These are phyloP conservation scores for Cactoblastis cactorum DNA, from an alignment of 2,888 invertebrate species.

Conservation along the genomic window DNA sequence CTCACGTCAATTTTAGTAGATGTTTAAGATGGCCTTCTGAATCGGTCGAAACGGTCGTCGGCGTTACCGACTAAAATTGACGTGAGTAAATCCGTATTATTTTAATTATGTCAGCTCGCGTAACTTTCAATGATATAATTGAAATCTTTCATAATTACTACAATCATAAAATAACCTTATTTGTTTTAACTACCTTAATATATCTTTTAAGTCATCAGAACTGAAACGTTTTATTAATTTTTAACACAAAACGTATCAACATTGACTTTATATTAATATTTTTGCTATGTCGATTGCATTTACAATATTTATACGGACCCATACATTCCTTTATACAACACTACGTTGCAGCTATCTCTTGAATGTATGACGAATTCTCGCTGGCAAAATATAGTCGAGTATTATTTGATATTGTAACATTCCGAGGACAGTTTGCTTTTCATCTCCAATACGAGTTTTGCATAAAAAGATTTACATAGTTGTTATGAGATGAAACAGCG, in stretches of 20 bases:
- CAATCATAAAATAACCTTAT: too few species aligned
- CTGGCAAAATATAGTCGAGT: neutral
- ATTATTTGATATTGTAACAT: conserved; percentile 7
- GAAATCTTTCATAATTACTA: too few species aligned
- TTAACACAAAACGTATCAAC: neutral
- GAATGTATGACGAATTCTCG: conserved; percentile 5
- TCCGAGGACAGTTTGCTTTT: neutral
- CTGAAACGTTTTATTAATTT: neutral
- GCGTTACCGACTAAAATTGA: too few species aligned
- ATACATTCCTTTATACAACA: neutral
- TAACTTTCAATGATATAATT: too few species aligned
- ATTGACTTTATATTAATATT: neutral
- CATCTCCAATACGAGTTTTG: neutral
- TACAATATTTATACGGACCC: conserved; percentile 6
- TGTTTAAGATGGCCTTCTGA: too few species aligned
- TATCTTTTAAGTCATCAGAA: too few species aligned
- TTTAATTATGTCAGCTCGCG: too few species aligned
- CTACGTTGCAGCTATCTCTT: conserved; percentile 2
- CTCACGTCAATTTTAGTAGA: too few species aligned
- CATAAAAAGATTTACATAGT: neutral
- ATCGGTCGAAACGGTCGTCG: too few species aligned
- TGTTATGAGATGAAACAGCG: neutral
- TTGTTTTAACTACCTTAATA: too few species aligned
- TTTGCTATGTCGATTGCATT: neutral
- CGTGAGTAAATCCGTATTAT: too few species aligned